Conservation (phyloP, 2,888 invertebrate genomes). For the Macropis europaea region DNA sequence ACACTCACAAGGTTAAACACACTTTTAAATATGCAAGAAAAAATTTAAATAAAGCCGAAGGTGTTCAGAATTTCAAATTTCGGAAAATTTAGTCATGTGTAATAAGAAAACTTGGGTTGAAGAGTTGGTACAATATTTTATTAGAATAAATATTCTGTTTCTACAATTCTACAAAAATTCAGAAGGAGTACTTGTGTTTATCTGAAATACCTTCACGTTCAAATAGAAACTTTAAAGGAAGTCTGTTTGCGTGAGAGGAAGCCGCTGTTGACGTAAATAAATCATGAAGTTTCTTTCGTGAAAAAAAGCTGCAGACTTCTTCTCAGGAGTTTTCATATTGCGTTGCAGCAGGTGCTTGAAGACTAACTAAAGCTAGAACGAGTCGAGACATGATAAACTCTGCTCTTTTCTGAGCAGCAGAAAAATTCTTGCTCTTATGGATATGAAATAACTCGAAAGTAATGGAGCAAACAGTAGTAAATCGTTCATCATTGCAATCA, state of each 20-base stretch:
- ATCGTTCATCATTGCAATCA: conserved; percentile 9
- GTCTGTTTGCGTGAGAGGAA: not conserved
- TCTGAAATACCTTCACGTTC: too few relatives aligned
- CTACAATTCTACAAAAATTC: too few relatives aligned
- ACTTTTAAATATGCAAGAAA: too few relatives aligned
- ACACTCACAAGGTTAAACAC: too few relatives aligned
- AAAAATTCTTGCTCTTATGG: conserved; percentile 25
- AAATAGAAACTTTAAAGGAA: not conserved
- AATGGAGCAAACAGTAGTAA: conserved; percentile 14
- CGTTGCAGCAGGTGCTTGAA: conserved; percentile 32
- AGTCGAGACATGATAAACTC: conserved; percentile 28
- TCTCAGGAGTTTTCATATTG: not conserved
- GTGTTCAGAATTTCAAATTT: too few relatives aligned
- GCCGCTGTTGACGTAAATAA: conserved; percentile 13
- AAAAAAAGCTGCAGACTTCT: not conserved
- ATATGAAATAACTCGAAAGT: conserved; percentile 10
- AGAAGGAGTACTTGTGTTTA: too few relatives aligned
- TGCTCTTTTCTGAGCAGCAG: conserved; percentile 5
- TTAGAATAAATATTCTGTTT: too few relatives aligned
- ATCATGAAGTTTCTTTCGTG: conserved; percentile 29
- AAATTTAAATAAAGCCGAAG: too few relatives aligned
- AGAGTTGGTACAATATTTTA: too few relatives aligned
- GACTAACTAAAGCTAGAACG: conserved; percentile 18
- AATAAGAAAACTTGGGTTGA: too few relatives aligned
- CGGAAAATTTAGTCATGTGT: too few relatives aligned